phyloP scores from a whole-genome alignment of 2,797 vertebrate species.

The Hozukius guyotensis region DNA sequence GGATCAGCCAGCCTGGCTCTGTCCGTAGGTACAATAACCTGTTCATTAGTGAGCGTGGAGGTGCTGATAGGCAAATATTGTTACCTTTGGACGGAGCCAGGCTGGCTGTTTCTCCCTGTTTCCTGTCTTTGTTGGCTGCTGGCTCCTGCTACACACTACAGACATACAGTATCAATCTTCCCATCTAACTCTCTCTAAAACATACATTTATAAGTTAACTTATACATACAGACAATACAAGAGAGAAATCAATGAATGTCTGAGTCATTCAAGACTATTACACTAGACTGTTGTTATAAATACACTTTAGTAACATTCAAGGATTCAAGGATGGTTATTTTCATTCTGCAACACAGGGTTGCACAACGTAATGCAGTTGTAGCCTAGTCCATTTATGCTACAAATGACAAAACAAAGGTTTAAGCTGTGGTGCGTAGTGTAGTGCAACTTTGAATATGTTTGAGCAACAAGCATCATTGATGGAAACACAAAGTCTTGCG shows the following conservation, averaged over 20 bases:
- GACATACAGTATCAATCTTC: neutral
- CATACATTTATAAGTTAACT: neutral
- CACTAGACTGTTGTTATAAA: neutral
- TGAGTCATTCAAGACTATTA: neutral
- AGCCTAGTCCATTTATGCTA: too few species aligned
- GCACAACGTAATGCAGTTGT: too few species aligned
- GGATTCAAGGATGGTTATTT: too few species aligned
- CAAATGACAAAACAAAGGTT: too few species aligned
- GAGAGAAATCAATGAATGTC: neutral
- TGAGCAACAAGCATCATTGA: too few species aligned
- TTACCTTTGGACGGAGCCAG: neutral
- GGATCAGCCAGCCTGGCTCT: neutral
- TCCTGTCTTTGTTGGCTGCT: neutral
- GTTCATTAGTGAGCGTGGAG: neutral
- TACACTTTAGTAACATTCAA: too few species aligned
- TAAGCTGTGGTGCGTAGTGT: too few species aligned
- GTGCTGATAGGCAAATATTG: neutral
- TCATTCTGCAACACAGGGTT: too few species aligned
- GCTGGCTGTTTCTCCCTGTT: neutral
- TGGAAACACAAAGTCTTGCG: too few species aligned
- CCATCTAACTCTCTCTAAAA: neutral
- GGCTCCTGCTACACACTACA: neutral
- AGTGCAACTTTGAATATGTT: too few species aligned
- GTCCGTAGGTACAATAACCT: neutral
- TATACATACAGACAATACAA: neutral